Conservation (phyloP, 2,113 vertebrate species). For the Macaca nemestrina region DNA sequence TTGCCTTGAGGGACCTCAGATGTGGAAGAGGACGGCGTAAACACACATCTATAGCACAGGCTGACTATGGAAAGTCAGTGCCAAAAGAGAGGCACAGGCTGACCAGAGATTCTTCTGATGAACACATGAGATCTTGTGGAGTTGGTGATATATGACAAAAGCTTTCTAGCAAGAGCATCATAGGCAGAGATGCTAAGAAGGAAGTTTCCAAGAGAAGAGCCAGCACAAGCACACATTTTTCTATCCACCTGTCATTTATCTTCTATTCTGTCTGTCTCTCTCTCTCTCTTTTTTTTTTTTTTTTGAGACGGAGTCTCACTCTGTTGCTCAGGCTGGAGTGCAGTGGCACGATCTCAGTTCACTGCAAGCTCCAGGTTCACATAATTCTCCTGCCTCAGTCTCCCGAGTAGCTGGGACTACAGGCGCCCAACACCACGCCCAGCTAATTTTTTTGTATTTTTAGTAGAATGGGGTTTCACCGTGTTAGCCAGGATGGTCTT, state of each 20-base stretch:
- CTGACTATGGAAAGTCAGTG: not conserved
- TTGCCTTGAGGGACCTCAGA: not conserved
- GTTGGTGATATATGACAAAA: not conserved
- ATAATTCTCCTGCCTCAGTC: no score
- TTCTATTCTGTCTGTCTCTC: not conserved
- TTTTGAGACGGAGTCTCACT: no score
- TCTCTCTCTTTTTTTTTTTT: no score
- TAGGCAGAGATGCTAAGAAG: not conserved
- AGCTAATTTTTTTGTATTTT: no score
- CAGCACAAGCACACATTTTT: not conserved
- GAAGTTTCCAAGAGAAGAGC: not conserved
- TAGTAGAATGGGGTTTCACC: no score
- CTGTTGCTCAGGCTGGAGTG: no score
- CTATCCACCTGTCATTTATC: not conserved
- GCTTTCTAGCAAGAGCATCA: not conserved
- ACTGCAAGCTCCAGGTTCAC: no score
- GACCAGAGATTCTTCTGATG: not conserved
- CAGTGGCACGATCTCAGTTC: no score
- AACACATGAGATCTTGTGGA: not conserved
- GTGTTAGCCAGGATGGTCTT: no score
- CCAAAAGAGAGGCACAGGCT: not conserved
- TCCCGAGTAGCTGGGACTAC: no score
- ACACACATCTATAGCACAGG: no score
- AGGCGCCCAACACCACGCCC: no score
- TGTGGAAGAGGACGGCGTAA: not conserved